Percentiles rank a stretch among this genome's conserved stretches.
Conservation (phyloP, 2,797 vertebrate species). For the Typhlichthys eigenmanni region DNA sequence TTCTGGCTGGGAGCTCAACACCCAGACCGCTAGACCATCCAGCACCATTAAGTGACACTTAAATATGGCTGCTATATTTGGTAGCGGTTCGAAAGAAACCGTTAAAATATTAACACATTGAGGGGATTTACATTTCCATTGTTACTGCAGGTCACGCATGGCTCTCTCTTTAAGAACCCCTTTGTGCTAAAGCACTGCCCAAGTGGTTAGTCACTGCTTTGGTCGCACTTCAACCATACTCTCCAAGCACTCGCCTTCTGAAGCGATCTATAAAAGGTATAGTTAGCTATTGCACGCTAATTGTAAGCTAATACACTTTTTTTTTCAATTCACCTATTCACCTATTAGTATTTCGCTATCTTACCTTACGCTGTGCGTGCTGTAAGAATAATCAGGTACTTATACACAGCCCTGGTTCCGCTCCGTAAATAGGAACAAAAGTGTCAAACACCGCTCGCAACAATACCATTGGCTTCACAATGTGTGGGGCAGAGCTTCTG, state of each 20-base stretch:
- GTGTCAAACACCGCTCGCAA: too few species aligned
- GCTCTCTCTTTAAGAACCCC: not conserved
- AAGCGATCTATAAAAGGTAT: not conserved
- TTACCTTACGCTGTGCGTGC: too few species aligned
- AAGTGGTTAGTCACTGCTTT: slow-evolving; percentile 35
- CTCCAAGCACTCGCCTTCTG: not conserved
- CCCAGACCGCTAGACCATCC: too few species aligned
- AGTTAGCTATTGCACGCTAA: not conserved
- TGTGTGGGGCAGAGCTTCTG: too few species aligned
- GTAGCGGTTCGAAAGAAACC: slow-evolving; percentile 17
- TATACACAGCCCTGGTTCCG: too few species aligned
- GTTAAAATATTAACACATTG: slow-evolving; percentile 42
- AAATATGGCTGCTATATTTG: slow-evolving; percentile 10
- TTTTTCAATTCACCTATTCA: too few species aligned
- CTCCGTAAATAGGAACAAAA: too few species aligned
- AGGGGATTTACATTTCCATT: slow-evolving; percentile 36
- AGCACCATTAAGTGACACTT: not conserved
- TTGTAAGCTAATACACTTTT: too few species aligned
- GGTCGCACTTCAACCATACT: slow-evolving; percentile 11
- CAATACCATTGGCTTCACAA: too few species aligned
- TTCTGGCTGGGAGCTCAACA: too few species aligned
- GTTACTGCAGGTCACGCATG: slow-evolving; percentile 5
- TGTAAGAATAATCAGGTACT: too few species aligned
- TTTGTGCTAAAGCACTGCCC: slow-evolving; percentile 22
- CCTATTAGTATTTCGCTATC: too few species aligned